Base-by-base conservation (phyloP, 1,140 invertebrate genomes). In the Reticulitermes speratus region DNA sequence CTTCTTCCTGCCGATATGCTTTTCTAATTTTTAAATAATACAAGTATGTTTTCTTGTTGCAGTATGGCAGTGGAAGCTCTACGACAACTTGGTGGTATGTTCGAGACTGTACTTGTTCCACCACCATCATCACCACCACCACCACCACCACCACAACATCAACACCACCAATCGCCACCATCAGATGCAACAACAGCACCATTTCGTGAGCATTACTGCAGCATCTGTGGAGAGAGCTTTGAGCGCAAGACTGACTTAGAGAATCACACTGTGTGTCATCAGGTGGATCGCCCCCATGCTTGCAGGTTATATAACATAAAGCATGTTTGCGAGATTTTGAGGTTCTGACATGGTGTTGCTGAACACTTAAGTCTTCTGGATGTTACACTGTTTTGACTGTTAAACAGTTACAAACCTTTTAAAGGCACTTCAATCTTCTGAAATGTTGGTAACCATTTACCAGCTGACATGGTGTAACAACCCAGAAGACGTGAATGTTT, bases 31-130 rank as follows among this genome's bases (percentile, higher is more conserved):
- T 83, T 25, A 83, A 83, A 25, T 84, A 45, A 45, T 84, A 23
- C 7, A 16, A 23, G 19, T 65, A n/a, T 8, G 30, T 86, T 7
- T 86, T 86, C 83, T 52, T 82, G 38, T 88, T 88, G 81, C 52
- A 88, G 88, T 84, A 91, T 92, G 91, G 92, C 92, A 52, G 91
- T 92, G 1, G 92, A 92, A 88, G 92, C 92, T 0, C 85, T 92
- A 3, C 88, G 92, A 19, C 92, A 92, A 86, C 87, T 92, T 0
- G 91, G 92, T 9, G 91, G 91, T n/a, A 91, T 91, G 90, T 92
- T 44, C 89, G 87, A 84, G 21, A 84, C 12, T 12, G 44, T 25
- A 84, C 11, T 32, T 44, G 48, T 25, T 44, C 23, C 25, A 25
- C 2, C 7, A 7, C 83, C 32, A 44, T 21, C 23, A 44, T 2